These are phyloP conservation scores for Eulemur macaco DNA, from an alignment of 2,113 vertebrate genomes.

Conservation along the genomic window DNA sequence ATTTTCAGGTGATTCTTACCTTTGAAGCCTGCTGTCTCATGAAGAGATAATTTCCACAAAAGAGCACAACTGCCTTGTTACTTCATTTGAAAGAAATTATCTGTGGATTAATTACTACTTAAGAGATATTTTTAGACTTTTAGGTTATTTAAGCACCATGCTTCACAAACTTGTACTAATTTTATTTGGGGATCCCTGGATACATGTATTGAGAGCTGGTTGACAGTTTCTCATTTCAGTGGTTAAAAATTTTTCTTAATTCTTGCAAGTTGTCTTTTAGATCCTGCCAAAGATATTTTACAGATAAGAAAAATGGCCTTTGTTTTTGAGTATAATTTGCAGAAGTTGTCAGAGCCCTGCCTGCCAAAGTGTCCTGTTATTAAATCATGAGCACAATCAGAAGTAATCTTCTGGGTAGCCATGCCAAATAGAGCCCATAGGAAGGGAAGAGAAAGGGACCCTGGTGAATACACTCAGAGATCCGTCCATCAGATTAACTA, in stretches of 20 bases:
- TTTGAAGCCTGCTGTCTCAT: background rate
- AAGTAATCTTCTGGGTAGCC: background rate
- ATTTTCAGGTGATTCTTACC: background rate
- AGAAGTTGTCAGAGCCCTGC: background rate
- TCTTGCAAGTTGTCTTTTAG: conserved; percentile 1
- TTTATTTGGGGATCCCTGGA: conserved; percentile 31
- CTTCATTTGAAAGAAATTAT: background rate
- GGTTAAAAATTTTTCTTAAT: conserved; percentile 10
- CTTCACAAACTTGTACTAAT: background rate
- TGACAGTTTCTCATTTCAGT: background rate
- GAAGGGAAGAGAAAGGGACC: background rate
- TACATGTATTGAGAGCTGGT: background rate
- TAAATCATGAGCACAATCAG: background rate
- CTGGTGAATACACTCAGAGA: background rate
- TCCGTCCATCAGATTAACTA: background rate
- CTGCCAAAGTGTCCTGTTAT: background rate
- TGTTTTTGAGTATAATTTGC: background rate
- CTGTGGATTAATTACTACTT: background rate
- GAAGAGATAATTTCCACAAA: conserved; percentile 20
- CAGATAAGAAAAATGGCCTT: background rate
- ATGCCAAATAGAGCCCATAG: background rate
- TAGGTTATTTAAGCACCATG: background rate
- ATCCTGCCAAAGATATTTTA: background rate
- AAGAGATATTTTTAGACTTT: background rate
- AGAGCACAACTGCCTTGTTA: background rate